Evolutionary conservation across 2,113 vertebrate genomes (phyloP), one percentile per base, ranked within the genome.

Genomic region (Chionomys nivalis): DNA sequence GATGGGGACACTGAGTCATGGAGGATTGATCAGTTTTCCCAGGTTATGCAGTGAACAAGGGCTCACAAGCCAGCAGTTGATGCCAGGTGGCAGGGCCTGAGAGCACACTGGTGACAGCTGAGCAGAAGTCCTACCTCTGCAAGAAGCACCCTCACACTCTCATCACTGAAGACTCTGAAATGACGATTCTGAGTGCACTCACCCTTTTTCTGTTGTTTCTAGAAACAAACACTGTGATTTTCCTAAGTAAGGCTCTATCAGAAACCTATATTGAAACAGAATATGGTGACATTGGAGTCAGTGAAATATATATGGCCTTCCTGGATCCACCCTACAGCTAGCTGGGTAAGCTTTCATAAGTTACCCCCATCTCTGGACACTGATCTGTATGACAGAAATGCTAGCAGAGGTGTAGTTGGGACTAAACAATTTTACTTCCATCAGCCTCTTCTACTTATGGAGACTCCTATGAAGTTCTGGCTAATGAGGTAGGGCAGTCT

Each of bases 161-260:
- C 17, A 0, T 36, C 87, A 47, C 0, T 9, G 2, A 47, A n/a
- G 75, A 21, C 68, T 42, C 52, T 9, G 5, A 12, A 17, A 13
- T 4, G 31, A 70, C 10, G 70, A 31, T 42, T 42, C n/a, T 78
- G 63, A 28, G 81, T 1, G 5, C 12, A 3, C n/a, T 73, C 39
- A 36, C 10, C 21, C 17, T 58, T 75, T 81, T 87, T 72, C 68
- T 65, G 39, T 28, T 55, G 42, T 88, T 94, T 94, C 90, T 72
- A 89, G 79, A 93, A 66, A 61, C 33, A 95, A 12, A 26, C 5
- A 28, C 2, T 24, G 39, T 82, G 33, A 76, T 90, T 96, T 96
- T 91, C 90, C 49, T 82, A 68, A 95, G 65, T 31, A 36, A 42
- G 42, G n/a, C 87, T n/a, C 23, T 72, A 42, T 61, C 68, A 68